phyloP scores from a whole-genome alignment of 2,797 vertebrate species.

The Meda fulgida region DNA sequence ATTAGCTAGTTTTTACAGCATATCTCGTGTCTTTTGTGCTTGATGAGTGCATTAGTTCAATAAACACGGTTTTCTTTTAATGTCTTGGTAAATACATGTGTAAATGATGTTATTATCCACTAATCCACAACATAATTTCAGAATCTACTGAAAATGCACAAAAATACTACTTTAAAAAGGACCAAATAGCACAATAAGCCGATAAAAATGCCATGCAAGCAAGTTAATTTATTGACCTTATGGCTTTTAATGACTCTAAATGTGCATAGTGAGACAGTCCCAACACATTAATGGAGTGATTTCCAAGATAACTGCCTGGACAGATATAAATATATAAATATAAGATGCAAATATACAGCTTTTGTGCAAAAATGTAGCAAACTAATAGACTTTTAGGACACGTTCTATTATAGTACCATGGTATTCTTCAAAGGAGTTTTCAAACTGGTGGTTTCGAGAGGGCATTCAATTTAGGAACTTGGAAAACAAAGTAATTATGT shows the following conservation, averaged over 20 bases:
- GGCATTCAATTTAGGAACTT: not conserved
- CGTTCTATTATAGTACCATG: not conserved
- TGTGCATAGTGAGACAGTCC: conserved; percentile 36
- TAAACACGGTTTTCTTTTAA: conserved; percentile 48
- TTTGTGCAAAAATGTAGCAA: not conserved
- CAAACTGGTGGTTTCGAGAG: not conserved
- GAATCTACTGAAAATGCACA: conserved; percentile 43
- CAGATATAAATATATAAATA: not conserved
- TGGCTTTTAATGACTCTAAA: conserved; percentile 14
- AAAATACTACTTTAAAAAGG: conserved; percentile 42
- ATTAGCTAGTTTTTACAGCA: conserved; percentile 18
- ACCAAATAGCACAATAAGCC: conserved; percentile 23
- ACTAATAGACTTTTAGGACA: not conserved
- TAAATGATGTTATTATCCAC: conserved; percentile 43
- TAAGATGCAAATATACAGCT: not conserved
- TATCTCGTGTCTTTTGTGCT: conserved; percentile 21
- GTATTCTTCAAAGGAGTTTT: not conserved
- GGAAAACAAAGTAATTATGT: not conserved
- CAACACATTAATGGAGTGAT: conserved; percentile 50
- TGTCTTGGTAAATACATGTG: conserved; percentile 12
- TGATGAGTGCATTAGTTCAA: conserved; percentile 47
- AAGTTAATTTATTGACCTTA: conserved; percentile 55
- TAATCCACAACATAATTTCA: conserved; percentile 8
- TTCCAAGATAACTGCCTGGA: not conserved
- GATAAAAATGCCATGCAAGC: conserved; percentile 43